Base-by-base conservation (phyloP, 1,140 invertebrate genomes). In the Meloidogyne exigua region DNA sequence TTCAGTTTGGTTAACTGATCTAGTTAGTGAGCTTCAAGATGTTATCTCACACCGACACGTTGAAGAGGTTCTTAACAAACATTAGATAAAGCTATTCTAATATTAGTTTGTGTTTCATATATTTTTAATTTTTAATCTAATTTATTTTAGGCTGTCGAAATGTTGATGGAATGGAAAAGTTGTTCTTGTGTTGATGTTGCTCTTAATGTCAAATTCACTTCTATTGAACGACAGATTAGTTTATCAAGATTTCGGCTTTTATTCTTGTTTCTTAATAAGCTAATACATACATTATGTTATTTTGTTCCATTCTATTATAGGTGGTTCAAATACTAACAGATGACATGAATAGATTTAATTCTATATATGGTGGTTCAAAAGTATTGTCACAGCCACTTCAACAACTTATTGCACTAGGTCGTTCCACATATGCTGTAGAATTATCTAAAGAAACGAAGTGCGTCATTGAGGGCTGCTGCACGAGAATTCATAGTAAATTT, bases 41-140 rank as follows among this genome's bases (percentile, higher is more conserved):
- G 92, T 92, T 77, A 94, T 98, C 81, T 96, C 95, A n/a, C 94
- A 98, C 88, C 91, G 96, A 82, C 94, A 97, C 87, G 97, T 98
- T 88, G 94, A 97, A 88, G 93, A 79, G 76, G 75, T 76, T 26
- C 1, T 15, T n/a, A 12, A 5, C 12, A 26, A 32, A 25, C 26
- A 11, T 65, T 57, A 39, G 5, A n/a, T 1, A n/a, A n/a, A 18
- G 0, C 9, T n/a, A 26, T 23, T 36, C 23, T 26, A 12, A 15
- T 7, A 9, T 18, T 0, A 57, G 18, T n/a, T 57, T 0, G 2
- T 0, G 2, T n/a, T 11, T 57, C 44, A 15, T 3, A n/a, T 39
- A 39, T 64, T 9, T 64, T 12, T 64, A 21, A 7, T 5, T 64
- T 23, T 11, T 25, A 25, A 25, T 64, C 11, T 39, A 42, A 12